Base-by-base conservation (phyloP, 1,140 invertebrate species). In the Tyrophagus putrescentiae region DNA sequence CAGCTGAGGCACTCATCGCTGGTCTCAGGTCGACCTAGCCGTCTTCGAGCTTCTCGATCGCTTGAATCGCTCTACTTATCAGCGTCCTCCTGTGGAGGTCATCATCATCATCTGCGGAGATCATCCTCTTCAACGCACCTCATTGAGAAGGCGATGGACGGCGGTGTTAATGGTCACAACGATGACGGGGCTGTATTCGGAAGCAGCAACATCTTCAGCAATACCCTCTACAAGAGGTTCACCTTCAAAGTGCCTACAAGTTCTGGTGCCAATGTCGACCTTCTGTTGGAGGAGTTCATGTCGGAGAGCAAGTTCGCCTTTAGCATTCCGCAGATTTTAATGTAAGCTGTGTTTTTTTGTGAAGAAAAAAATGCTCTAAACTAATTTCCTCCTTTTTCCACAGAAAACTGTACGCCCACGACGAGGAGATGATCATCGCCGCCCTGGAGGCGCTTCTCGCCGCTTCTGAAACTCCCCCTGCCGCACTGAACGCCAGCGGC, bases 291-390 rank as follows among this genome's bases (percentile, higher is more conserved):
- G 41, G 91, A 97, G 74, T 83, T 88, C 60, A 88, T 96, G 84
- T 83, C 86, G 0, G 92, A 96, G 71, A 84, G 84, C 57, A 84
- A 82, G 68, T 71, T 91, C 1, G 85, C 86, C 66, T 93, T 87
- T 66, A 73, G 79, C 32, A 80, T 95, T 69, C 91, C 91, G 4
- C 82, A 87, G 64, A 84, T 93, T 71, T 73, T 95, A 61, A 72
- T 96, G 85, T 92, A 76, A 82, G 83, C 82, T 66, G 50, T 50
- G 60, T 48, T 54, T 28, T 33, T 34, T 48, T 16, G 27, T 34
- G 48, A 34, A 28, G 0, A 31, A 42, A 18, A 64, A 33, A 29
- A 39, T 63, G 4, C 52, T 62, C 42, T 9, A 13, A 29, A 54
- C 36, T 33, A 9, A 31, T 64, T 4, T 31, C 52, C 4, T 50